phyloP scores from a whole-genome alignment of 2,888 invertebrate species.

The Melanostoma mellinum region DNA sequence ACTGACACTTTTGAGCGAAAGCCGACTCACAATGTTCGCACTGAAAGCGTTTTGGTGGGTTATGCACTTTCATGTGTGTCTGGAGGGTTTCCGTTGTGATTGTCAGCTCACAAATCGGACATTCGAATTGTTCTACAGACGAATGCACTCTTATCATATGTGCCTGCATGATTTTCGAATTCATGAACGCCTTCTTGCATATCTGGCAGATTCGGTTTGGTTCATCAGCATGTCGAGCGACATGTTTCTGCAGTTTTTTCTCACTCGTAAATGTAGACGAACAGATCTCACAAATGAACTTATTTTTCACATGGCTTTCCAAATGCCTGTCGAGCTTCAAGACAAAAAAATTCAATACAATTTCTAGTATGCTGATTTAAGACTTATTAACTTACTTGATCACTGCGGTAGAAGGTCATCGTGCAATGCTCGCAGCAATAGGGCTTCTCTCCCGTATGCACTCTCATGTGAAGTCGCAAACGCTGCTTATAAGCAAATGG shows the following conservation, averaged over 20 bases:
- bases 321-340: conserved; percentile 85
- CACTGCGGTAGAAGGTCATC: conserved; percentile 88
- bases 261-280: conserved; percentile 87
- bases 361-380: not conserved
- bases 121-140: conserved; percentile 89
- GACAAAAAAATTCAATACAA: not conserved
- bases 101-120: conserved; percentile 90
- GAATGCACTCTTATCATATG: conserved; percentile 90
- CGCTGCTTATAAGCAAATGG: conserved; percentile 90
- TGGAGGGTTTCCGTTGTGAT: conserved; percentile 92
- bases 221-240: conserved; percentile 88
- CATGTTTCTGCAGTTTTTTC: conserved; percentile 85
- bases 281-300: conserved; percentile 88
- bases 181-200: conserved; percentile 90
- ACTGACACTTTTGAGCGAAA: conserved; percentile 92
- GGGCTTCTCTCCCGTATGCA: conserved; percentile 88
- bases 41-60: conserved; percentile 87
- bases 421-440: conserved; percentile 86
- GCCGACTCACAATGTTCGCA: conserved; percentile 90
- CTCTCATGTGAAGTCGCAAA: conserved; percentile 87
- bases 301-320: conserved; percentile 86
- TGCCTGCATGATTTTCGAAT: conserved; percentile 87
- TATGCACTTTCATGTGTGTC: conserved; percentile 90
- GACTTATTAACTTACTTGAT: conserved; percentile 84
- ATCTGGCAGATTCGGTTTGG: conserved; percentile 90